These are phyloP conservation scores for Struthio camelus DNA, from an alignment of 2,113 vertebrate genomes.

Conservation along the genomic window DNA sequence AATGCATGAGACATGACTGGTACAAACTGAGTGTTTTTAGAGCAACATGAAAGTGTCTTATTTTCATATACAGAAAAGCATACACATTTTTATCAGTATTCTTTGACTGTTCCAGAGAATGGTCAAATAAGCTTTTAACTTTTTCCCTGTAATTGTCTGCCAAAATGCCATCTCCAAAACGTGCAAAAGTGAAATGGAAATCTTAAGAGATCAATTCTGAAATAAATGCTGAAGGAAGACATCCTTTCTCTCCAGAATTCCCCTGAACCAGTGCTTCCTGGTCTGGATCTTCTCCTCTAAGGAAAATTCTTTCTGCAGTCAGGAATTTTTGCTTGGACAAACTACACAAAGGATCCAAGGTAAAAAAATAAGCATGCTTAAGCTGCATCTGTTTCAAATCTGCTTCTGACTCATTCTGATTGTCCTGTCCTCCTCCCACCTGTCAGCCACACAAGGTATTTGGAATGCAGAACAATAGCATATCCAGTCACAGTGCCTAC, in stretches of 20 bases:
- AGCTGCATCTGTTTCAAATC: background rate
- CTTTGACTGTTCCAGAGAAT: background rate
- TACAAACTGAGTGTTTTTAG: background rate
- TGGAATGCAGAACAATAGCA: background rate
- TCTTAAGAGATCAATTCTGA: background rate
- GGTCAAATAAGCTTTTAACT: background rate
- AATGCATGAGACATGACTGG: background rate
- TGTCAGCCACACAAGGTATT: background rate
- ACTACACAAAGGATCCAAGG: background rate
- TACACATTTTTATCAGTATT: background rate
- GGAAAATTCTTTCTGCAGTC: background rate
- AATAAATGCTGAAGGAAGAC: background rate
- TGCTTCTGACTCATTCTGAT: background rate
- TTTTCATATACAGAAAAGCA: background rate
- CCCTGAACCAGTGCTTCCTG: background rate
- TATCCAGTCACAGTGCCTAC: background rate
- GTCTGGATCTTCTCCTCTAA: background rate
- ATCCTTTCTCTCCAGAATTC: background rate
- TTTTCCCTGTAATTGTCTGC: background rate
- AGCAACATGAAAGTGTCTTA: background rate
- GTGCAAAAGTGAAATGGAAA: background rate
- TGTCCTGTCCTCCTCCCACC: background rate
- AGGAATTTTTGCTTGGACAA: background rate
- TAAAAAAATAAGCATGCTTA: background rate
- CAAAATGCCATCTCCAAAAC: background rate